Evolutionary conservation across 2,113 vertebrate genomes (phyloP), one percentile per base, ranked within the genome.

Genomic region (Calyptommatus sinebrachiatus): DNA sequence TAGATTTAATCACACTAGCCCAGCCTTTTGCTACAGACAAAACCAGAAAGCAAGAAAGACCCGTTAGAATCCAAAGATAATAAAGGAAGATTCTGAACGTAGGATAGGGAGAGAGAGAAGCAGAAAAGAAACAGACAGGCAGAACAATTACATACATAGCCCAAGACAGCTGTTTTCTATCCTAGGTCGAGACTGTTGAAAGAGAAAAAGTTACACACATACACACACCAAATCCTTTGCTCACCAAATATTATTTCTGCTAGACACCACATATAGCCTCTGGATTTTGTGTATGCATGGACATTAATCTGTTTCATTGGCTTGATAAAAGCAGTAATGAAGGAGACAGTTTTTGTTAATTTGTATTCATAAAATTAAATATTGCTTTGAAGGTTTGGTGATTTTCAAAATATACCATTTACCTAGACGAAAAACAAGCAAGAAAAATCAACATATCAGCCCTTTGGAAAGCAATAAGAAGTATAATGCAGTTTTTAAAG

Each of bases 21-120:
- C 90, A 92, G 90, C 82, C 90, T 89, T 90, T 88, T 74, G 86
- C 68, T 90, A 84, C 79, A 94, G 91, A 93, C 91, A 94, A 94
- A 95, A 93, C 84, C 84, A 92, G 85, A 94, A 95, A 96, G 93
- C 89, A 93, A 96, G 92, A 94, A 91, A 93, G 92, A 90, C 93
- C 95, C 94, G 94, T 95, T 86, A 90, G 93, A 91, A 94, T 94
- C 90, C 91, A 89, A 92, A 95, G 95, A 98, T 97, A 96, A 96
- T 94, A 93, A 92, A 89, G 84, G 87, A 90, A 94, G 89, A 94
- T 91, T 70, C 75, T 73, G 79, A 81, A 73, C 72, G 53, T 53
- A n/a, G 79, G 79, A 22, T 53, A 69, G 93, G 89, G 91, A 91
- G 87, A 2, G 88, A 81, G 92, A 94, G 92, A 91, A 86, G 89